These are phyloP conservation scores for Serinus canaria DNA, from an alignment of 2,113 vertebrate species.

Conservation along the genomic window DNA sequence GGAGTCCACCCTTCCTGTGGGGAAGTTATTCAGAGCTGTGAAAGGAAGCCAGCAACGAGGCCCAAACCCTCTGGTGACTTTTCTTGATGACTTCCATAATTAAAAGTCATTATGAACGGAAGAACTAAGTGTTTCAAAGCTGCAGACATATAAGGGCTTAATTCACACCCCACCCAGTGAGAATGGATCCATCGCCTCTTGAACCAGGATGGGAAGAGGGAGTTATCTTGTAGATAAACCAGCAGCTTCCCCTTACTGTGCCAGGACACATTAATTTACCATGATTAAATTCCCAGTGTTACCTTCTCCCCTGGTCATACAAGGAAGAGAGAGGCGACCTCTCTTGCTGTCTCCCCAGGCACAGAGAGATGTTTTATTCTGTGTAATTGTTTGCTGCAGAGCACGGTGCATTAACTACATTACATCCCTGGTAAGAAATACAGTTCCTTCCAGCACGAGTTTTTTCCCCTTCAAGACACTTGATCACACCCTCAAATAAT, in stretches of 20 bases:
- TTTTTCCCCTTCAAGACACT: neutral
- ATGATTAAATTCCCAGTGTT: neutral
- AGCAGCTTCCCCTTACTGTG: neutral
- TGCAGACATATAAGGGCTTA: neutral
- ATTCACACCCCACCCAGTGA: constrained; percentile 48
- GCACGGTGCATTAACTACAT: neutral
- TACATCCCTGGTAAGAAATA: neutral
- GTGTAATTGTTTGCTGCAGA: neutral
- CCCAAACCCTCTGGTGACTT: constrained; percentile 50
- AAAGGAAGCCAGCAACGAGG: constrained; percentile 63
- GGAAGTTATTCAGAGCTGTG: constrained; percentile 65
- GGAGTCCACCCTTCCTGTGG: constrained; percentile 55
- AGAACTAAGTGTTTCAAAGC: constrained; percentile 50
- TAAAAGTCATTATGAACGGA: constrained; percentile 53
- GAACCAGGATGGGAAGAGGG: neutral
- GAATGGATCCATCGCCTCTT: neutral
- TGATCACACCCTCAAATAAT: neutral
- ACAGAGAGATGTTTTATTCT: neutral
- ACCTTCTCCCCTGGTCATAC: neutral
- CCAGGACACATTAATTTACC: neutral
- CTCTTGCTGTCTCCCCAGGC: neutral
- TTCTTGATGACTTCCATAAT: constrained; percentile 61
- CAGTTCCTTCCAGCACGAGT: neutral
- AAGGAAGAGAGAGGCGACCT: neutral
- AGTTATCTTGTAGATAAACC: constrained; percentile 9